A percentile compares a stretch with the other conserved stretches of the same genome.
Evolutionary conservation across 1,140 invertebrate species (phyloP).

Genomic region (Dufourea novaeangliae): DNA sequence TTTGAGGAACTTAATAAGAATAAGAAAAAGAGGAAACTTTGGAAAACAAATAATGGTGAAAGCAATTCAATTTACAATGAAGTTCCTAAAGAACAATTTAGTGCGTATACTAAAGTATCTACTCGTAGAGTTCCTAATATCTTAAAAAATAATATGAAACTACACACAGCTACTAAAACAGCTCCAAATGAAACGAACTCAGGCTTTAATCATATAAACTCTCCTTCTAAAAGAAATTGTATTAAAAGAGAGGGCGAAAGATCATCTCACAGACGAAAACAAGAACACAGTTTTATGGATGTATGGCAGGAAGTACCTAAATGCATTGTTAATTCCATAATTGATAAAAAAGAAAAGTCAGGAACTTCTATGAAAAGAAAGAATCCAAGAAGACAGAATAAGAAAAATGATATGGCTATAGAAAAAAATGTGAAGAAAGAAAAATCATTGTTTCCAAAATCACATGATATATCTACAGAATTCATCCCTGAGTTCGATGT

Average conservation of each 20-base stretch:
- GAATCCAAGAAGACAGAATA: conserved; percentile 4
- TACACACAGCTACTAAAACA: background rate
- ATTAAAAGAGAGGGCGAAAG: conserved; percentile 10
- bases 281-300: conserved; percentile 37
- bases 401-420: conserved; percentile 1
- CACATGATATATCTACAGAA: background rate
- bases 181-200: background rate
- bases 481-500: background rate
- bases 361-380: background rate
- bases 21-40: no score
- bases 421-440: conserved; percentile 1
- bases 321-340: conserved; percentile 20
- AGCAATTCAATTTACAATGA: background rate
- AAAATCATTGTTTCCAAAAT: background rate
- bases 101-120: background rate
- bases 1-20: no score
- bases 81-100: background rate
- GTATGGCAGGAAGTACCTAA: conserved; percentile 4
- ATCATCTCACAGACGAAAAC: conserved; percentile 53
- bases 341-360: conserved; percentile 2
- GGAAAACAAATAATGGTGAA: background rate
- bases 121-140: conserved; percentile 57
- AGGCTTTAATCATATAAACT: background rate
- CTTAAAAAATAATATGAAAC: conserved; percentile 42
- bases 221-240: background rate